phyloP scores from a whole-genome alignment of 2,113 vertebrate genomes.

The Triplophysa dalaica region DNA sequence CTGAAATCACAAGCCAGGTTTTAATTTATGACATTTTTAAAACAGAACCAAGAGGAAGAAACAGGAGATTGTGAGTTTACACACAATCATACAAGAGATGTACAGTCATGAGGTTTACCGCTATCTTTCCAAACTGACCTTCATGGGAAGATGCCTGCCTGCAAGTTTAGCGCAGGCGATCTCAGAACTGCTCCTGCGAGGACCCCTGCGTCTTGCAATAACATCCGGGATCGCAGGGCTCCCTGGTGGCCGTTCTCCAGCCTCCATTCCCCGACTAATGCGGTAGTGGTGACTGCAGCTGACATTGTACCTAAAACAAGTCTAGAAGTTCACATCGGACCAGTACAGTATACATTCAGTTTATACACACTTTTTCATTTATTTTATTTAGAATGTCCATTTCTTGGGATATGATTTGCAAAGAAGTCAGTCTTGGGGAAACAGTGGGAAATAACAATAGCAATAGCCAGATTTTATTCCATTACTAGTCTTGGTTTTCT shows the following conservation, averaged over 20 bases:
- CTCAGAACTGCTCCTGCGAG: slow-evolving; percentile 85
- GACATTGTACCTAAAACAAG: slow-evolving; percentile 86
- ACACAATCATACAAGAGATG: too few relatives aligned
- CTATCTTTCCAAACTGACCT: slow-evolving; percentile 62
- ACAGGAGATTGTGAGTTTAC: not conserved
- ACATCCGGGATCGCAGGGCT: slow-evolving; percentile 72
- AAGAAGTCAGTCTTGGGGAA: too few relatives aligned
- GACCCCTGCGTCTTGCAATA: slow-evolving; percentile 74
- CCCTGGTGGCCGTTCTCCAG: slow-evolving; percentile 71
- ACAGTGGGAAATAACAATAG: too few relatives aligned
- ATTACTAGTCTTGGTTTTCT: not conserved
- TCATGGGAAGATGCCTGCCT: slow-evolving; percentile 85
- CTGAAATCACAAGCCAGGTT: slow-evolving; percentile 59
- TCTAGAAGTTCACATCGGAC: not conserved
- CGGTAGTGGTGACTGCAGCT: slow-evolving; percentile 95
- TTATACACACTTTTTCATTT: too few relatives aligned
- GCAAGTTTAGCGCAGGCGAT: slow-evolving; percentile 83
- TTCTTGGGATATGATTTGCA: too few relatives aligned
- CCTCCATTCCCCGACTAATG: slow-evolving; percentile 83
- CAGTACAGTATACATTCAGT: too few relatives aligned
- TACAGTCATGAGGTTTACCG: too few relatives aligned
- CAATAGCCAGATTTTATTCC: too few relatives aligned
- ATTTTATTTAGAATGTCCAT: too few relatives aligned
- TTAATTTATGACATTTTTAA: too few relatives aligned
- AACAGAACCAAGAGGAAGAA: not conserved